These are phyloP conservation scores for Heliconius hermathena DNA, from an alignment of 1,140 invertebrate genomes.

Conservation along the genomic window DNA sequence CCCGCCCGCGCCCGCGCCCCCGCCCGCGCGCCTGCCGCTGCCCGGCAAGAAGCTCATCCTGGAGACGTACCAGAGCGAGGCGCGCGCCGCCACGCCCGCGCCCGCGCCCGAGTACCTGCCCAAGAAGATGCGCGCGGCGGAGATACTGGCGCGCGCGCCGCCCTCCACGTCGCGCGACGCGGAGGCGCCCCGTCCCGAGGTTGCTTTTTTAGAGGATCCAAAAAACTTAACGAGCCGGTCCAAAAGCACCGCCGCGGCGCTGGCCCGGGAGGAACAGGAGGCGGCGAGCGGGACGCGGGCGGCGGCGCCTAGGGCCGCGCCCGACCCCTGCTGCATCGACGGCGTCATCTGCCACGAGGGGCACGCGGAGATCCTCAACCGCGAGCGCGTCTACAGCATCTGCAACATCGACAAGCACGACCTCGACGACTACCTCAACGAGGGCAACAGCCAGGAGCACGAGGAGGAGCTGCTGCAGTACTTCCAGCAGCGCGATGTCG, in stretches of 20 bases:
- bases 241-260: constrained; percentile 78
- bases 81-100: constrained; percentile 55
- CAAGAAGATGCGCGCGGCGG: constrained; percentile 80
- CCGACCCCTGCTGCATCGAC: constrained; percentile 74
- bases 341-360: constrained; percentile 78
- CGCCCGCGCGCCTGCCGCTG: constrained; percentile 60
- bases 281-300: constrained; percentile 74
- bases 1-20: constrained; percentile 64
- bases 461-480: constrained; percentile 91
- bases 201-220: constrained; percentile 80
- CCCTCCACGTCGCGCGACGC: constrained; percentile 42
- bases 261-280: constrained; percentile 77
- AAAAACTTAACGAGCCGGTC: constrained; percentile 80
- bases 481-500: constrained; percentile 84
- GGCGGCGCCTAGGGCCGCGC: constrained; percentile 65
- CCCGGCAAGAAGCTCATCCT: constrained; percentile 80
- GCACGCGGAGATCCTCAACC: constrained; percentile 78
- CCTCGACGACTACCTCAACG: constrained; percentile 89
- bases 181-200: constrained; percentile 59
- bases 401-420: constrained; percentile 89
- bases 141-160: constrained; percentile 63
- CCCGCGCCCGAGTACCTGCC: constrained; percentile 70
- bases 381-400: constrained; percentile 86
- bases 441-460: constrained; percentile 90
- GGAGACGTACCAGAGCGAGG: constrained; percentile 78